Percentiles rank a stretch among this genome's conserved stretches.
phyloP scores from a whole-genome alignment of 2,888 invertebrate species.

The Pecten maximus region DNA sequence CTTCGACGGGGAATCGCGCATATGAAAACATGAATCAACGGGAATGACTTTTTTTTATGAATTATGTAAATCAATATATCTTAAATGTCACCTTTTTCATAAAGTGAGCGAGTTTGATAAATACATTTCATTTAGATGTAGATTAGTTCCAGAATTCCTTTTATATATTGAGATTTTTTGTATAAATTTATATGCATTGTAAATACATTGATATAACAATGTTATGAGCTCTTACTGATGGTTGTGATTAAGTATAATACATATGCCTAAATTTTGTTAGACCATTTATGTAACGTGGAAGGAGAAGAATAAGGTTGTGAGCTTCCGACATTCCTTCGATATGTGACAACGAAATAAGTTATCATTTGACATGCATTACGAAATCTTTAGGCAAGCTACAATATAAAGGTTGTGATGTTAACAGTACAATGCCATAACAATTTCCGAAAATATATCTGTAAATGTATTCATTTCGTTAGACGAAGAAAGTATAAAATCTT shows the following conservation, averaged over 20 bases:
- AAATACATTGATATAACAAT: not conserved
- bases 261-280: not conserved
- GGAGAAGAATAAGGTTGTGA: not conserved
- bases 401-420: not conserved
- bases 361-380: not conserved
- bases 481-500: not conserved
- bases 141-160: slow-evolving; percentile 12
- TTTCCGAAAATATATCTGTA: too few species aligned
- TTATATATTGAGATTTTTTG: not conserved
- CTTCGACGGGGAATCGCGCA: not conserved
- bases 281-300: not conserved
- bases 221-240: slow-evolving; percentile 8
- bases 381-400: not conserved
- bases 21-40: not conserved
- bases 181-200: not conserved
- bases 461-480: not conserved
- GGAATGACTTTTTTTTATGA: not conserved
- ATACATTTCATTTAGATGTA: not conserved
- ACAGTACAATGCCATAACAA: not conserved
- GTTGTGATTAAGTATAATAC: not conserved
- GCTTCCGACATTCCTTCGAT: not conserved
- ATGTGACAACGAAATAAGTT: not conserved
- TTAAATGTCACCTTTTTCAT: slow-evolving; percentile 7
- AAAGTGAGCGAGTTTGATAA: not conserved
- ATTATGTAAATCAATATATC: not conserved